These are phyloP conservation scores for Chrysogorgia sp. DNA, from an alignment of 92 coral and sea anemone genomes.

Conservation along the genomic window DNA sequence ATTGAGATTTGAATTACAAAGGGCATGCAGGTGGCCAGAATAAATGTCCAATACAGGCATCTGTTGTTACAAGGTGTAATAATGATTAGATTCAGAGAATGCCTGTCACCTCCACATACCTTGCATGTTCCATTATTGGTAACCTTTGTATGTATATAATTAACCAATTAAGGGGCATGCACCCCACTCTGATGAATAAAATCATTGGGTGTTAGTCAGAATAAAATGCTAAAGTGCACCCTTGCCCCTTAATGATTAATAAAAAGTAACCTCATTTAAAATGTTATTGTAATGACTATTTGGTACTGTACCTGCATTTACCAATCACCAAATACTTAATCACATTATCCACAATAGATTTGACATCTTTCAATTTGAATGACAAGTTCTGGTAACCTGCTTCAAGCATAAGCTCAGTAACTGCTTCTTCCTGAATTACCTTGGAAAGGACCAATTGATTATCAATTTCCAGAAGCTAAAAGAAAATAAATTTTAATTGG, in stretches of 20 bases:
- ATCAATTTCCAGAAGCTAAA: conserved; percentile 37
- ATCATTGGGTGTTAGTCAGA: not conserved
- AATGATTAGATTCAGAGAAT: too few species aligned
- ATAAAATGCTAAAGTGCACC: too few species aligned
- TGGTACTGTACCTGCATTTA: conserved; percentile 28
- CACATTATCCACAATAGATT: conserved; percentile 15
- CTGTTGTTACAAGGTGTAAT: too few species aligned
- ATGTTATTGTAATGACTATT: not conserved
- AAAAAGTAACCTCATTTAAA: not conserved
- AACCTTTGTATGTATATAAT: too few species aligned
- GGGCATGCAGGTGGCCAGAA: too few species aligned
- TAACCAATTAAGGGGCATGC: too few species aligned
- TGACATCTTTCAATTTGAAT: conserved; percentile 15
- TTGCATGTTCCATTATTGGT: too few species aligned
- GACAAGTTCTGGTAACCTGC: conserved; percentile 46
- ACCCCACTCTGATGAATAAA: too few species aligned
- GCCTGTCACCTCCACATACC: too few species aligned
- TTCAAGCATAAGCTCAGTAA: conserved; percentile 31
- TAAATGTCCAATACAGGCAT: too few species aligned
- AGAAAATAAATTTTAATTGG: too few species aligned
- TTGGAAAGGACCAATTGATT: conserved; percentile 17
- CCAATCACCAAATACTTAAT: conserved; percentile 48
- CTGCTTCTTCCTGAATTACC: conserved; percentile 24
- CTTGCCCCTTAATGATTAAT: not conserved
- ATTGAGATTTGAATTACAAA: not conserved